Evolutionary conservation across 2,113 vertebrate genomes (phyloP), one percentile per base, ranked within the genome.

Genomic region (Trachemys scripta): DNA sequence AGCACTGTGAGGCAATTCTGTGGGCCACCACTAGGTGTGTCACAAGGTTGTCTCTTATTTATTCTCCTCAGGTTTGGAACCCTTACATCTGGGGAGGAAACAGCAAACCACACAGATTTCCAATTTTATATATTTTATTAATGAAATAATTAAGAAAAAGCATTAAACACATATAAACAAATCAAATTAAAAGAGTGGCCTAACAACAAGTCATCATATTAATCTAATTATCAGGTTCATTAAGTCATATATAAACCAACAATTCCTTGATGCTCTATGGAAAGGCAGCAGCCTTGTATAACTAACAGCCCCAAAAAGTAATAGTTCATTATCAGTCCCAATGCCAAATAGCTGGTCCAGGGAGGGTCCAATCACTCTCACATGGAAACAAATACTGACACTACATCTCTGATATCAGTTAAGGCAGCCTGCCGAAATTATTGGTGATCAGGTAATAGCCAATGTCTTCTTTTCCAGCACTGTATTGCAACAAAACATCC

Each of bases 281-380:
- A 57, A 96, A 89, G 62, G 92, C 38, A 94, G 80, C 27, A 95
- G 89, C 12, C 25, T 93, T 94, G 80, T 92, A 93, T 91, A 78
- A 86, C 62, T 85, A 86, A 93, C 78, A 95, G 38, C 78, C 78
- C 47, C 90, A 92, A 95, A 27, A 93, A 95, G 12, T 90, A 90
- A 95, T 53, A 89, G 13, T 96, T 53, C 88, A 81, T 72, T 94
- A 93, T 91, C 91, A 96, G 19, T 92, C 72, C 95, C 62, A 80
- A 47, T 92, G 93, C 45, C 84, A 79, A 95, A 84, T 79, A 49
- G 53, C 94, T 94, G 78, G 62, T 75, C 95, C 17, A 6, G 56
- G 57, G 62, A 92, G 87, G 45, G 20, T 93, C 72, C 56, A 45
- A 89, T 45, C 49, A 72, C 35, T 93, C 83, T 56, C 95, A 94